These are phyloP conservation scores for Sebastes minor DNA, from an alignment of 2,797 vertebrate species.

Conservation along the genomic window DNA sequence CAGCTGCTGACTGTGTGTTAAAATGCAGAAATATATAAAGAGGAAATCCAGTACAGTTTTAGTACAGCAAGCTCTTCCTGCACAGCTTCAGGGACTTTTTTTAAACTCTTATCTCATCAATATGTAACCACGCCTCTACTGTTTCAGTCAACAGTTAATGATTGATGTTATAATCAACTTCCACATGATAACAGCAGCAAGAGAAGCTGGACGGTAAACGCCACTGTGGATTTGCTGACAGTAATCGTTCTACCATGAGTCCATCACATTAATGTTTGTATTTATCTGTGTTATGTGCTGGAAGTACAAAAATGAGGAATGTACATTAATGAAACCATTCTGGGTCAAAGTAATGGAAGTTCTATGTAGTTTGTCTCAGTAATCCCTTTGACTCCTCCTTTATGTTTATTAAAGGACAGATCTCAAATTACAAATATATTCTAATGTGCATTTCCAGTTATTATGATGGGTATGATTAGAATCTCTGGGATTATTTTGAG, in stretches of 20 bases:
- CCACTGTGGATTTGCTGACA: neutral
- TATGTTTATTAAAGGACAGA: neutral
- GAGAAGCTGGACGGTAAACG: neutral
- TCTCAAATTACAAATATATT: neutral
- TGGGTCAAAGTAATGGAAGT: neutral
- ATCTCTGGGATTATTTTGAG: neutral
- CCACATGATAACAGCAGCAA: neutral
- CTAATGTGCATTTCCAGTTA: neutral
- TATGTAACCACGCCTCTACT: neutral
- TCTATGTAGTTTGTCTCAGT: neutral
- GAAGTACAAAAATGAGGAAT: neutral
- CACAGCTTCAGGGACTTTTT: neutral
- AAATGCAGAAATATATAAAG: neutral
- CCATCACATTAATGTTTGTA: neutral
- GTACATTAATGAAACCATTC: neutral
- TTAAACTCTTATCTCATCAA: neutral
- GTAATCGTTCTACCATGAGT: neutral
- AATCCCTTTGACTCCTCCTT: neutral
- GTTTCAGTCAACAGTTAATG: neutral
- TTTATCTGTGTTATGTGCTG: neutral
- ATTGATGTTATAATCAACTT: neutral
- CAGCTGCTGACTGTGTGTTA: neutral
- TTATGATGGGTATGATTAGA: neutral
- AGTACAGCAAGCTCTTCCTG: neutral
- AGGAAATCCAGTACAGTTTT: neutral